A percentile compares a stretch with the other conserved stretches of the same genome.
Conservation (phyloP, 1,140 invertebrate genomes). For the Epicauta chinensis region DNA sequence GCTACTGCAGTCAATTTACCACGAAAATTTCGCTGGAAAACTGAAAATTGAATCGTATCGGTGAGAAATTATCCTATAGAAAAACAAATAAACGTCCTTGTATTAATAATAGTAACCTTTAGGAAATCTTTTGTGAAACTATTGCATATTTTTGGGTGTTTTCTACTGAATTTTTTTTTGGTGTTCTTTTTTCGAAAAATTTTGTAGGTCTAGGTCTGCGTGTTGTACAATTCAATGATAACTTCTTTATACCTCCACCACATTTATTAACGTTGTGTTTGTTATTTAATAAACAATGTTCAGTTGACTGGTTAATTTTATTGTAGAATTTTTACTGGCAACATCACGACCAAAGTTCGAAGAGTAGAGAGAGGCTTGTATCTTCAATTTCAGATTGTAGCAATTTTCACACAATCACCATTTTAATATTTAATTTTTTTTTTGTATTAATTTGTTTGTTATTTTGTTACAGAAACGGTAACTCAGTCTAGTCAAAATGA, state of each 20-base stretch:
- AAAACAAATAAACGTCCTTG: too few species aligned
- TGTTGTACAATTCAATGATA: conserved; percentile 29
- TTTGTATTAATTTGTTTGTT: too few species aligned
- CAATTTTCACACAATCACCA: not conserved
- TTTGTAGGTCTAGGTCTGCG: conserved; percentile 30
- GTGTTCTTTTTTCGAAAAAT: not conserved
- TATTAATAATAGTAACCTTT: too few species aligned
- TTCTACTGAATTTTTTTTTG: too few species aligned
- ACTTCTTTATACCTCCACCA: conserved; percentile 27
- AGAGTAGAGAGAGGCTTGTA: conserved; percentile 13
- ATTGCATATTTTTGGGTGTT: too few species aligned
- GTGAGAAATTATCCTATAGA: too few species aligned
- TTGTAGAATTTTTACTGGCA: conserved; percentile 12
- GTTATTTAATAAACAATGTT: too few species aligned
- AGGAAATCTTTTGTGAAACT: too few species aligned
- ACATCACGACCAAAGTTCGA: conserved; percentile 7
- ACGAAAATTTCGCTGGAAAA: too few species aligned
- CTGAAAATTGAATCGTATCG: too few species aligned
- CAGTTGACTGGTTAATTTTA: conserved; percentile 6
- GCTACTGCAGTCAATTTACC: too few species aligned
- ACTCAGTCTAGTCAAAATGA: conserved; percentile 42
- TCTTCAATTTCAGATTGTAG: conserved; percentile 13
- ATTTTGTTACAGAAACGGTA: conserved; percentile 9
- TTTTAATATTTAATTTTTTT: too few species aligned
- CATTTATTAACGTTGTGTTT: not conserved